These are phyloP conservation scores for Atopsyche davidsoni DNA, from an alignment of 1,140 invertebrate genomes.

Conservation along the genomic window DNA sequence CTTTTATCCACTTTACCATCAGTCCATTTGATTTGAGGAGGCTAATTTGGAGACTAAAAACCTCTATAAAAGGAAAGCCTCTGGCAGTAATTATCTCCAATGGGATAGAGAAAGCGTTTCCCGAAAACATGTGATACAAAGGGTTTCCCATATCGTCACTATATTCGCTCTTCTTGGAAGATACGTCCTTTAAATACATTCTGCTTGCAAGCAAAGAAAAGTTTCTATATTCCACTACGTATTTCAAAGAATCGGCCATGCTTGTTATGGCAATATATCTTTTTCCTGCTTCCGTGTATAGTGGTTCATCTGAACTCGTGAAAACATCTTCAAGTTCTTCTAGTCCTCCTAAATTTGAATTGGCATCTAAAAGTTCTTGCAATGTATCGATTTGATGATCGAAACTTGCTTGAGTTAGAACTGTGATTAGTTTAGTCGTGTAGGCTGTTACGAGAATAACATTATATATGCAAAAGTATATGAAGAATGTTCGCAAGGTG, in stretches of 20 bases:
- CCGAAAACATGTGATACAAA: conserved; percentile 39
- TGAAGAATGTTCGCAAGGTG: conserved; percentile 46
- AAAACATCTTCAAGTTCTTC: conserved; percentile 48
- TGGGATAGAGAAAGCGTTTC: conserved; percentile 45
- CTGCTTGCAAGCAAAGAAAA: conserved; percentile 40
- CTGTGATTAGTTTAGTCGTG: conserved; percentile 48
- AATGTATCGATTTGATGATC: conserved; percentile 46
- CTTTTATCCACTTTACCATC: conserved; percentile 33
- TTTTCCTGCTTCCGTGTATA: conserved; percentile 40
- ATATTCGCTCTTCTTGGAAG: conserved; percentile 37
- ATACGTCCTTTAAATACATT: conserved; percentile 37
- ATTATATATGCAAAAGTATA: conserved; percentile 45
- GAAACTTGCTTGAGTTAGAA: conserved; percentile 45
- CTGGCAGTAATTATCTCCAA: conserved; percentile 46
- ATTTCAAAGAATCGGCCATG: conserved; percentile 36
- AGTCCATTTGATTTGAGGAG: conserved; percentile 43
- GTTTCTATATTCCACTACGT: conserved; percentile 39
- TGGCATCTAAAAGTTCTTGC: conserved; percentile 40
- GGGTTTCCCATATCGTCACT: conserved; percentile 34
- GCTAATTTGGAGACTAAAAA: conserved; percentile 40
- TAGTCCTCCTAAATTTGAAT: conserved; percentile 43
- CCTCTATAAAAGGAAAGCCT: conserved; percentile 47
- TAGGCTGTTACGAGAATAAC: conserved; percentile 47
- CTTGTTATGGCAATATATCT: conserved; percentile 38
- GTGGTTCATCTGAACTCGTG: conserved; percentile 39